phyloP scores from a whole-genome alignment of 2,888 invertebrate species.

The Kuschelorhynchus macadamiae region DNA sequence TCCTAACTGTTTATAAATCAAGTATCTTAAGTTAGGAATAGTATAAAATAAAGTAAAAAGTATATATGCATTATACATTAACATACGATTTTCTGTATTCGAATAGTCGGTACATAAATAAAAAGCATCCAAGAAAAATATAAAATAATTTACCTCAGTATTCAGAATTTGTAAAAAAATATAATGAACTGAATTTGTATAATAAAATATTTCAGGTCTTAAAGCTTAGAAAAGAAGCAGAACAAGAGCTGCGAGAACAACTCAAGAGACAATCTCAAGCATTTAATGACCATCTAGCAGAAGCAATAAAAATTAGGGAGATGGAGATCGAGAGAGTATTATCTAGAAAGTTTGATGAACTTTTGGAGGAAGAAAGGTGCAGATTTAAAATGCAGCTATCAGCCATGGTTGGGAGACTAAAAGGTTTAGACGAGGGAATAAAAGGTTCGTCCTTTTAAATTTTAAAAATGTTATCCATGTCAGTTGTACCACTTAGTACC shows the following conservation, averaged over 20 bases:
- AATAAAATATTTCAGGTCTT: slow-evolving; percentile 77
- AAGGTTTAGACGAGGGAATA: slow-evolving; percentile 83
- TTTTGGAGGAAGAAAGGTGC: slow-evolving; percentile 77
- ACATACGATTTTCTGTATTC: too few relatives aligned
- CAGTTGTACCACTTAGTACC: too few relatives aligned
- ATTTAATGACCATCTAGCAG: slow-evolving; percentile 85
- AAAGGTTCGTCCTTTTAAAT: slow-evolving; percentile 73
- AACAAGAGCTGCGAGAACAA: slow-evolving; percentile 82
- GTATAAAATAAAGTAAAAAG: too few relatives aligned
- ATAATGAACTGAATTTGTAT: too few relatives aligned
- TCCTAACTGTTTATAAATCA: too few relatives aligned
- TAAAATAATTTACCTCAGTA: too few relatives aligned
- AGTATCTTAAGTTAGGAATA: too few relatives aligned
- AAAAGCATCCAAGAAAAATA: too few relatives aligned
- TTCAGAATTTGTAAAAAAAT: too few relatives aligned
- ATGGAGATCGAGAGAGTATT: slow-evolving; percentile 71
- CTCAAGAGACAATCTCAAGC: slow-evolving; percentile 89
- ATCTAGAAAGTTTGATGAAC: slow-evolving; percentile 76
- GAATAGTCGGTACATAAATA: too few relatives aligned
- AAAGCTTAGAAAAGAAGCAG: slow-evolving; percentile 76
- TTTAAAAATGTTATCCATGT: too few relatives aligned
- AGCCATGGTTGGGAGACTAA: slow-evolving; percentile 79
- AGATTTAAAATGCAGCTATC: slow-evolving; percentile 81
- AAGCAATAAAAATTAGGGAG: slow-evolving; percentile 75
- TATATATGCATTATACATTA: too few relatives aligned